phyloP scores from a whole-genome alignment of 2,888 invertebrate genomes.

The Acleris sparsana region DNA sequence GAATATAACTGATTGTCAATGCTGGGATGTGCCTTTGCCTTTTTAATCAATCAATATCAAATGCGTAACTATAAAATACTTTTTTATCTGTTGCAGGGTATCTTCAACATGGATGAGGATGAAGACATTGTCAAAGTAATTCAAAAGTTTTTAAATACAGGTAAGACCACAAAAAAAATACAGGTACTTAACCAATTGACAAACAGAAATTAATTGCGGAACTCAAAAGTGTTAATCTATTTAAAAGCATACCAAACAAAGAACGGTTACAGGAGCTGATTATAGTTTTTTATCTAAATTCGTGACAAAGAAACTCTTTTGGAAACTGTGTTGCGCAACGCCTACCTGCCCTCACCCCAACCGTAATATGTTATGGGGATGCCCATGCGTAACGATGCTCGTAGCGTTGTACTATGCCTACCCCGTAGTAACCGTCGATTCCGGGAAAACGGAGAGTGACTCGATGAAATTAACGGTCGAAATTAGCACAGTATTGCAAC shows the following conservation, averaged over 20 bases:
- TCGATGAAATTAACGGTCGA: conserved; percentile 25
- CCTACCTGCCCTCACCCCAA: conserved; percentile 33
- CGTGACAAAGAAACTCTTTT: conserved; percentile 35
- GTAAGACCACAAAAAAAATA: no score
- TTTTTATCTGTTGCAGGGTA: conserved; percentile 48
- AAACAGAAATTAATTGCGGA: background rate
- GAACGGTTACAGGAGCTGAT: conserved; percentile 19
- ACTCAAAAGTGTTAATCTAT: background rate
- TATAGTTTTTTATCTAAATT: conserved; percentile 26
- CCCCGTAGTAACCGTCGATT: conserved; percentile 31
- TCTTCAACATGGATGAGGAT: conserved; percentile 50
- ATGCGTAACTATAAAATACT: conserved; percentile 21
- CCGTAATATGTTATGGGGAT: conserved; percentile 33
- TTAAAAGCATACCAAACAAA: conserved; percentile 9
- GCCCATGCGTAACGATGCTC: conserved; percentile 32
- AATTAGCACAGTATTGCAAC: conserved; percentile 23
- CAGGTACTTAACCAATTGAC: background rate
- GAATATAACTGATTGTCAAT: conserved; percentile 58
- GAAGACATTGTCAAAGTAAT: conserved; percentile 50
- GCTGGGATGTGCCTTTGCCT: conserved; percentile 47
- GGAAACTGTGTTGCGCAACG: conserved; percentile 32
- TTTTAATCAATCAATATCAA: conserved; percentile 33
- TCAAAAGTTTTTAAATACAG: conserved; percentile 49
- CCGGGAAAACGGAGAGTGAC: conserved; percentile 34
- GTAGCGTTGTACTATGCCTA: conserved; percentile 3